These are phyloP conservation scores for Drosophila demipolita DNA, from an alignment of 2,888 invertebrate genomes.

Conservation along the genomic window DNA sequence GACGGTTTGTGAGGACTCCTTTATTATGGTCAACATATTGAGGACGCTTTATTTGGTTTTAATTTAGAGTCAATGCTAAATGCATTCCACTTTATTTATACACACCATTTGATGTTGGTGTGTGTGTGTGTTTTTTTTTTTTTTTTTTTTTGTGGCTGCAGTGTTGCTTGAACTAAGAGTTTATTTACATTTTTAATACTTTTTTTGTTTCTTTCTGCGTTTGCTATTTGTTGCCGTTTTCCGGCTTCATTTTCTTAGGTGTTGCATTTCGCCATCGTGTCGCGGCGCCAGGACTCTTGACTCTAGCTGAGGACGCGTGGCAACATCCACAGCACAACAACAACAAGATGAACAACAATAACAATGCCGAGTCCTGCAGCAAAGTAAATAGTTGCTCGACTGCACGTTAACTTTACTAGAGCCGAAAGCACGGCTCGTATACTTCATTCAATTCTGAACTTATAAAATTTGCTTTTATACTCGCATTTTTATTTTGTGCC, in stretches of 20 bases:
- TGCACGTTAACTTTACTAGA: constrained; percentile 54
- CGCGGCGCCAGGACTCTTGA: constrained; percentile 50
- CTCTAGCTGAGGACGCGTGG: constrained; percentile 25
- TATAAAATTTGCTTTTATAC: constrained; percentile 53
- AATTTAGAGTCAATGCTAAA: constrained; percentile 58
- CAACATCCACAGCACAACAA: not conserved
- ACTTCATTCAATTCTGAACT: constrained; percentile 69
- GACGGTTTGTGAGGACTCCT: constrained; percentile 30
- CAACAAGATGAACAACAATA: constrained; percentile 22
- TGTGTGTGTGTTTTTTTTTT: no score
- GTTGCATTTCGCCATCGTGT: constrained; percentile 22
- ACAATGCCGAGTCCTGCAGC: constrained; percentile 22
- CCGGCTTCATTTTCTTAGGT: constrained; percentile 28
- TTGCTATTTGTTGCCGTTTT: constrained; percentile 29
- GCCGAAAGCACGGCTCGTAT: constrained; percentile 53
- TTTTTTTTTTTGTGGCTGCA: not conserved
- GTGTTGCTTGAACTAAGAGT: constrained; percentile 61
- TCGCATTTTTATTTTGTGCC: not conserved
- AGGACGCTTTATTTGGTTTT: constrained; percentile 57
- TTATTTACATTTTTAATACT: constrained; percentile 62
- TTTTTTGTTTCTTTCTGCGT: constrained; percentile 9
- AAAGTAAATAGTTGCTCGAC: constrained; percentile 47
- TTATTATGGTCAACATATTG: constrained; percentile 56
- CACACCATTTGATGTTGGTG: constrained; percentile 56
- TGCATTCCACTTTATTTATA: constrained; percentile 62